phyloP scores from a whole-genome alignment of 2,797 vertebrate genomes.

The Myotis daubentonii region DNA sequence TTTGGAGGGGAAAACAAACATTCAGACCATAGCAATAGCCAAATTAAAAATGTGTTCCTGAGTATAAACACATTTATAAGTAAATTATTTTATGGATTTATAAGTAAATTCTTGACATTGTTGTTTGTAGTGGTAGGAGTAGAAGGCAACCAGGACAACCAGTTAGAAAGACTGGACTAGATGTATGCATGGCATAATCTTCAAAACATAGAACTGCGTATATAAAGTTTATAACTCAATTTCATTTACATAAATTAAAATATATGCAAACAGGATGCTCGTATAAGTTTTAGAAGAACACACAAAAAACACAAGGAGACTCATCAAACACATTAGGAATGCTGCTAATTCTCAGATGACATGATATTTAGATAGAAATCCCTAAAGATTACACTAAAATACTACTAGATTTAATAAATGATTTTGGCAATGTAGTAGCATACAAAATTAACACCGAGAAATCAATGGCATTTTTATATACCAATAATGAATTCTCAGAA shows the following conservation, averaged over 20 bases:
- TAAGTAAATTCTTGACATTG: neutral
- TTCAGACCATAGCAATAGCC: neutral
- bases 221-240: neutral
- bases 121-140: neutral
- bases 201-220: neutral
- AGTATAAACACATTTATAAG: neutral
- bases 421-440: neutral
- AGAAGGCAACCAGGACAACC: neutral
- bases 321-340: neutral
- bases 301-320: neutral
- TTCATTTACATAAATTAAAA: neutral
- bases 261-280: neutral
- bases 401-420: neutral
- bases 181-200: neutral
- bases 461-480: neutral
- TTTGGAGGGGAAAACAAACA: neutral
- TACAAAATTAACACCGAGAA: neutral
- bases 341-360: neutral
- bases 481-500: neutral
- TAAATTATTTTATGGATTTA: neutral
- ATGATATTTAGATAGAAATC: neutral
- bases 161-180: neutral
- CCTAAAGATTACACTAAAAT: neutral
- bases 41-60: neutral
- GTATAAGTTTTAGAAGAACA: neutral